Evolutionary conservation across 2,888 invertebrate species (phyloP).

Genomic region (Gymnoscelis rufifasciata): DNA sequence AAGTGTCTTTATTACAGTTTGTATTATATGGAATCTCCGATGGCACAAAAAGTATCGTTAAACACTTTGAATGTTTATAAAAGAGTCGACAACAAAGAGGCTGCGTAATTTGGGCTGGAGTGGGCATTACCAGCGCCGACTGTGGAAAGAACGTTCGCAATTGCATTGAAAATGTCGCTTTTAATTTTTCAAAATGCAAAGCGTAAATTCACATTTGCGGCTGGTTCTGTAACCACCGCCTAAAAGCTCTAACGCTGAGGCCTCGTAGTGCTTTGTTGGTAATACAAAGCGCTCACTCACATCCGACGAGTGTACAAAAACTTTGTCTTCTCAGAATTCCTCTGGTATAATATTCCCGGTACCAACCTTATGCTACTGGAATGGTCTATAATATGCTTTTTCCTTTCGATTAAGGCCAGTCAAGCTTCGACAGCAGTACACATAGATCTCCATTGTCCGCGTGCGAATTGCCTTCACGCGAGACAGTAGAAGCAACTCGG

Average conservation of each 20-base stretch:
- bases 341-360: constrained; percentile 37
- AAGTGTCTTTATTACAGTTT: neutral
- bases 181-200: constrained; percentile 75
- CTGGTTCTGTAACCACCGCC: constrained; percentile 65
- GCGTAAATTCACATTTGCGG: constrained; percentile 71
- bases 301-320: constrained; percentile 59
- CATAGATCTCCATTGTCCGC: constrained; percentile 46
- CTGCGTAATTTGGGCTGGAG: constrained; percentile 67
- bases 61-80: constrained; percentile 49
- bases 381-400: constrained; percentile 16
- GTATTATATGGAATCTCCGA: neutral
- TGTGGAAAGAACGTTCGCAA: constrained; percentile 66
- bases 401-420: constrained; percentile 8
- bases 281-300: constrained; percentile 65
- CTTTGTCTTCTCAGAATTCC: constrained; percentile 48
- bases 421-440: constrained; percentile 16
- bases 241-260: constrained; percentile 67
- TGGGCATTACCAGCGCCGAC: constrained; percentile 72
- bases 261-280: constrained; percentile 63
- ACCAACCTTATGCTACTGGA: constrained; percentile 15
- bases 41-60: neutral
- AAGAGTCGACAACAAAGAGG: constrained; percentile 59
- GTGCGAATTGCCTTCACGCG: constrained; percentile 28
- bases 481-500: constrained; percentile 27
- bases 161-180: constrained; percentile 74